Evolutionary conservation across 2,113 vertebrate genomes (phyloP).

Genomic region (Coptodon bakossiorum): DNA sequence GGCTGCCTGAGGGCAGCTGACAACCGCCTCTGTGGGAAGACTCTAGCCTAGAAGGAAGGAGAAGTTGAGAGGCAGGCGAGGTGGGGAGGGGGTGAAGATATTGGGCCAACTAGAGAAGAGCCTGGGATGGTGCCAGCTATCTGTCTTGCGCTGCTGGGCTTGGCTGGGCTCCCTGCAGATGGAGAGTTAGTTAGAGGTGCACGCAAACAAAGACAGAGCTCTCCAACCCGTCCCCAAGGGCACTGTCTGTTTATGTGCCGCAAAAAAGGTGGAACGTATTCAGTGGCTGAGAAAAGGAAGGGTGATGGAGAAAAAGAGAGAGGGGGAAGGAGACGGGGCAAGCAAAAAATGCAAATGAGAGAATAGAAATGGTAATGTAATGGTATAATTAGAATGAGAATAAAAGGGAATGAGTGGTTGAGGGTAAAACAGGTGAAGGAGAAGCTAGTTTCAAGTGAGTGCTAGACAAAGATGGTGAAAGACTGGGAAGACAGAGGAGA

Average conservation of each 20-base stretch:
- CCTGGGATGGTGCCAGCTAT: constrained; percentile 63
- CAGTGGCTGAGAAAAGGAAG: constrained; percentile 25
- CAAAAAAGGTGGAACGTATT: constrained; percentile 53
- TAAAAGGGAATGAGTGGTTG: constrained; percentile 41
- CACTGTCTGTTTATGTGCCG: constrained; percentile 56
- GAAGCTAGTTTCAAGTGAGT: constrained; percentile 20
- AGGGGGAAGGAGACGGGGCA: background rate
- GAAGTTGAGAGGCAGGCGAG: constrained; percentile 31
- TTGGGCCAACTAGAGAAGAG: constrained; percentile 51
- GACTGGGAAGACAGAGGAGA: background rate
- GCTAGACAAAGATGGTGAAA: constrained; percentile 1
- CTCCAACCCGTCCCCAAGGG: constrained; percentile 61
- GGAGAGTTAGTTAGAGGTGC: constrained; percentile 69
- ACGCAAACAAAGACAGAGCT: constrained; percentile 65
- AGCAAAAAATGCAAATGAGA: constrained; percentile 58
- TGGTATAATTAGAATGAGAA: constrained; percentile 66
- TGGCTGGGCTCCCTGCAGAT: constrained; percentile 62
- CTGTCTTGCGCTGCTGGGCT: constrained; percentile 62
- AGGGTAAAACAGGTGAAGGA: constrained; percentile 58
- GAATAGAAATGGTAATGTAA: constrained; percentile 68
- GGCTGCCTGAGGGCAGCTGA: constrained; percentile 44
- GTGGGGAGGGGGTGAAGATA: constrained; percentile 32
- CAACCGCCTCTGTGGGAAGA: constrained; percentile 43
- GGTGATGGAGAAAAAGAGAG: background rate
- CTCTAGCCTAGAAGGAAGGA: constrained; percentile 31